Conservation (phyloP, 1,140 invertebrate species). For the Coelopa frigida region DNA sequence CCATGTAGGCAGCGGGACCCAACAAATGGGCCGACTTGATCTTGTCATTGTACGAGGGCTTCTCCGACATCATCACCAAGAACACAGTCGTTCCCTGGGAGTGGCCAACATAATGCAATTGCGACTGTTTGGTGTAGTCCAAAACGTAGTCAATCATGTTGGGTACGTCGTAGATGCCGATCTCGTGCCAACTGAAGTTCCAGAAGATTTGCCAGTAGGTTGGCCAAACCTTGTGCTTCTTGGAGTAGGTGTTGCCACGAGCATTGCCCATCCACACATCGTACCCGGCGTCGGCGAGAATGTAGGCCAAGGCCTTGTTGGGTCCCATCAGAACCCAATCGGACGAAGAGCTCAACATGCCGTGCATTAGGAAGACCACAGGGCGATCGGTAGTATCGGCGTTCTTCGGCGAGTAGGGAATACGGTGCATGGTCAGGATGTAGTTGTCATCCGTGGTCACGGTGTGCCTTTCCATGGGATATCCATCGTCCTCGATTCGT, state of each 20-base stretch:
- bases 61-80: slow-evolving; percentile 48
- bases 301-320: slow-evolving; percentile 34
- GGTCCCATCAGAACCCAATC: slow-evolving; percentile 37
- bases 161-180: slow-evolving; percentile 61
- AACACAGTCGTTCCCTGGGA: slow-evolving; percentile 53
- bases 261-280: slow-evolving; percentile 61
- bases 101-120: slow-evolving; percentile 59
- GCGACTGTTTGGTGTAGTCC: slow-evolving; percentile 46
- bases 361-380: slow-evolving; percentile 33
- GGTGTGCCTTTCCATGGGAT: slow-evolving; percentile 29
- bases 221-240: slow-evolving; percentile 50
- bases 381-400: slow-evolving; percentile 13
- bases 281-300: slow-evolving; percentile 61
- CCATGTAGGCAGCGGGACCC: slow-evolving; percentile 52
- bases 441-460: slow-evolving; percentile 28
- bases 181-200: slow-evolving; percentile 59
- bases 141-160: slow-evolving; percentile 61
- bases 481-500: slow-evolving; percentile 29
- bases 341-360: slow-evolving; percentile 32
- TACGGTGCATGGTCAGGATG: slow-evolving; percentile 35
- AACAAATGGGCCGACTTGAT: slow-evolving; percentile 50
- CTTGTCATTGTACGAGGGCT: slow-evolving; percentile 53
- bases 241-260: slow-evolving; percentile 58
- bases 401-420: slow-evolving; percentile 25
- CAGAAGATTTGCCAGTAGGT: slow-evolving; percentile 52